Percentiles rank a stretch among this genome's conserved stretches.
Conservation (phyloP, 2,888 invertebrate genomes). For the Melieria crassipennis region DNA sequence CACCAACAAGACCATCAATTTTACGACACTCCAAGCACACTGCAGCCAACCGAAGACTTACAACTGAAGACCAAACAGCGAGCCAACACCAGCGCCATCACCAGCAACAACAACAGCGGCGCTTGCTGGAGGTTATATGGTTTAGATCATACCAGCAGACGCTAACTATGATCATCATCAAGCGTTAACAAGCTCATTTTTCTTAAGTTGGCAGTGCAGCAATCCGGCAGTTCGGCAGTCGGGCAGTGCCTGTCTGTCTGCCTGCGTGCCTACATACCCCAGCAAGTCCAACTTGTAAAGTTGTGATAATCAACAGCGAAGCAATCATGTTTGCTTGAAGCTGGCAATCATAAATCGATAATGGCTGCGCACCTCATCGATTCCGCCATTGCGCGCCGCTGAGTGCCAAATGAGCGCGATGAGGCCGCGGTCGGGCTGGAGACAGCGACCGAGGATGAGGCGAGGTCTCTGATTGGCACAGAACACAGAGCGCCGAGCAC, state of each 20-base stretch:
- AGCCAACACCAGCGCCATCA: background rate
- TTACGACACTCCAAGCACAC: background rate
- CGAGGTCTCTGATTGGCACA: too few species aligned
- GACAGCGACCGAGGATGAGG: too few species aligned
- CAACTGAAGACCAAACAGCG: background rate
- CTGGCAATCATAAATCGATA: constrained; percentile 43
- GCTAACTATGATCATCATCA: constrained; percentile 59
- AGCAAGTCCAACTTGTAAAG: constrained; percentile 39
- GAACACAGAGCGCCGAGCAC: too few species aligned
- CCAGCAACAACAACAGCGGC: background rate
- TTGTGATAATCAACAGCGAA: constrained; percentile 44
- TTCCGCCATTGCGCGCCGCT: too few species aligned
- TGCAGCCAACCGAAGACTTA: constrained; percentile 14
- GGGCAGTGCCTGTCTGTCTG: background rate
- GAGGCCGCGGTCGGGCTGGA: too few species aligned
- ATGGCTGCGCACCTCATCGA: constrained; percentile 25
- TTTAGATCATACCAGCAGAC: constrained; percentile 49
- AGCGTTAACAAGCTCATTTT: constrained; percentile 62
- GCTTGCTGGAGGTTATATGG: constrained; percentile 55
- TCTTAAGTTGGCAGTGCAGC: constrained; percentile 52
- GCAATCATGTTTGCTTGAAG: constrained; percentile 39
- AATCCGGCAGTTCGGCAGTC: background rate
- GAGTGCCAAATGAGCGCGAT: too few species aligned
- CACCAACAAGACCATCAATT: constrained; percentile 3
- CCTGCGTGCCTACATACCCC: background rate